A percentile compares a stretch with the other conserved stretches of the same genome.
phyloP scores from a whole-genome alignment of 2,797 vertebrate genomes.

The Acanthis flammea region DNA sequence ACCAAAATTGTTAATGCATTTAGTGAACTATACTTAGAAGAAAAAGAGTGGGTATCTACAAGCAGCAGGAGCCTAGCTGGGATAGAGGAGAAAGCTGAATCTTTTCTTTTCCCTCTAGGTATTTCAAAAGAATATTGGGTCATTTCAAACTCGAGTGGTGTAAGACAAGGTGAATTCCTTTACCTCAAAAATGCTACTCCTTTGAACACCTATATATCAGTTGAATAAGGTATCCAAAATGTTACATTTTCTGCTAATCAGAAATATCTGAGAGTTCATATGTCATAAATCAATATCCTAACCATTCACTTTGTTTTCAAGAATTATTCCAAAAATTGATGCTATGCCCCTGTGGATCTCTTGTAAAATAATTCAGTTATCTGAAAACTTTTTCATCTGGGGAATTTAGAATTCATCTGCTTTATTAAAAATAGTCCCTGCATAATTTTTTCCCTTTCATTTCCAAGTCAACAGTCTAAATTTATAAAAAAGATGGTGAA shows the following conservation, averaged over 20 bases:
- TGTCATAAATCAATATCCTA: background rate
- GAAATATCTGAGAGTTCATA: background rate
- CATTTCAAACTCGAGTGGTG: fast-evolving
- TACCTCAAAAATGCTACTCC: background rate
- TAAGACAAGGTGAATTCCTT: background rate
- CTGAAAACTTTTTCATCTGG: background rate
- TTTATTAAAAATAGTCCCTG: background rate
- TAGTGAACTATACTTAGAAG: background rate
- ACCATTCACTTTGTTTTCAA: background rate
- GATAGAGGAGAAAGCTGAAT: background rate
- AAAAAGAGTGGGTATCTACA: background rate
- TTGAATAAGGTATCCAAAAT: background rate
- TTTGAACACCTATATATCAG: background rate
- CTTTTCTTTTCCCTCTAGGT: background rate
- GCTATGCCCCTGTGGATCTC: background rate
- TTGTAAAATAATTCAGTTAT: background rate
- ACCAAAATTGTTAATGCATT: background rate
- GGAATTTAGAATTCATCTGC: too few species aligned
- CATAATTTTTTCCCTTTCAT: background rate
- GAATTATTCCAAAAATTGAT: background rate
- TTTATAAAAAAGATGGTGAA: background rate
- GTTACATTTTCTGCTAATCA: background rate
- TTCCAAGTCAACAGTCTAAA: background rate
- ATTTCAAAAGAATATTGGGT: background rate
- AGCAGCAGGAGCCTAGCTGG: background rate